A percentile compares a stretch with the other conserved stretches of the same genome.
phyloP scores from a whole-genome alignment of 2,888 invertebrate genomes.

The Limnephilus rhombicus region DNA sequence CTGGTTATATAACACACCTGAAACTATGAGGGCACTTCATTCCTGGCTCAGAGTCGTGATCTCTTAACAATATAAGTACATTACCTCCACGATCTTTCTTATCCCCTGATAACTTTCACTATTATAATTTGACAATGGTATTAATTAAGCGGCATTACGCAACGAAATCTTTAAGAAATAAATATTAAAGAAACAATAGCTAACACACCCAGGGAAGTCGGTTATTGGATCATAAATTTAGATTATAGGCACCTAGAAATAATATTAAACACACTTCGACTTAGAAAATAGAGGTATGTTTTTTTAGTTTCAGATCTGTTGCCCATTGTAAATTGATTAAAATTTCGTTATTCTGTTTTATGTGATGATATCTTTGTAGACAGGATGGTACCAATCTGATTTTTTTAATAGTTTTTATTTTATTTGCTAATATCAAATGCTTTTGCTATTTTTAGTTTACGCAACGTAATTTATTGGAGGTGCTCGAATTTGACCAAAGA shows the following conservation, averaged over 20 bases:
- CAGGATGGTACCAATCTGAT: background rate
- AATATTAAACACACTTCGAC: background rate
- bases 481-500: background rate
- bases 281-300: background rate
- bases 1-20: conserved; percentile 29
- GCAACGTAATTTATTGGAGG: background rate
- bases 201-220: conserved; percentile 12
- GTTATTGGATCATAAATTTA: conserved; percentile 10
- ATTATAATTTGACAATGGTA: conserved; percentile 61
- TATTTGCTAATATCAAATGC: background rate
- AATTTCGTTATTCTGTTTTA: background rate
- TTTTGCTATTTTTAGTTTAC: background rate
- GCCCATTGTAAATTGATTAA: background rate
- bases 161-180: conserved; percentile 17
- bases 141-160: conserved; percentile 59
- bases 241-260: conserved; percentile 5
- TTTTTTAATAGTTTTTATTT: background rate
- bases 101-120: conserved; percentile 60
- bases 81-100: conserved; percentile 56
- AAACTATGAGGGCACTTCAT: conserved; percentile 42
- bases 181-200: conserved; percentile 25
- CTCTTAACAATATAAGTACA: conserved; percentile 57
- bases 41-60: conserved; percentile 57
- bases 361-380: background rate
- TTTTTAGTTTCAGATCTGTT: background rate